phyloP scores from a whole-genome alignment of 2,888 invertebrate genomes.

The Selenia dentaria region DNA sequence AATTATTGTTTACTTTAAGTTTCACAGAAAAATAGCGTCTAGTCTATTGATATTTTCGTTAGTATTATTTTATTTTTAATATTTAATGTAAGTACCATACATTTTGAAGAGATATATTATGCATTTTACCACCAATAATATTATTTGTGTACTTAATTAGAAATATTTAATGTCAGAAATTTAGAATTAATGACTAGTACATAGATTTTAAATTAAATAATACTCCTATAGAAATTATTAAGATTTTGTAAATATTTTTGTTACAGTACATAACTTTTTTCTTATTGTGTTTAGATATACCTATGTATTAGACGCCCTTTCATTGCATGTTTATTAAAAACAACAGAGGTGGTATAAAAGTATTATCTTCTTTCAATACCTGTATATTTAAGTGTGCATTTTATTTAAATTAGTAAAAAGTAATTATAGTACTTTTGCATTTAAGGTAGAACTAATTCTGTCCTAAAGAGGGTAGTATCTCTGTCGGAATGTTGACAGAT shows the following conservation, averaged over 20 bases:
- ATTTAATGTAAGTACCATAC: neutral
- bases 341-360: no score
- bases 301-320: no score
- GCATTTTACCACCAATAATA: slow-evolving; percentile 61
- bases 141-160: slow-evolving; percentile 64
- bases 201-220: neutral
- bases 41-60: slow-evolving; percentile 30
- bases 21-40: slow-evolving; percentile 29
- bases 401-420: neutral
- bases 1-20: slow-evolving; percentile 27
- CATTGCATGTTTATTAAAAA: no score
- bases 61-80: slow-evolving; percentile 10
- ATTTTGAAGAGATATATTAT: slow-evolving; percentile 17
- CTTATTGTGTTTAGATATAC: no score
- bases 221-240: slow-evolving; percentile 8
- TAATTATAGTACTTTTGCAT: slow-evolving; percentile 13
- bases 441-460: slow-evolving; percentile 17
- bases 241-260: slow-evolving; percentile 43
- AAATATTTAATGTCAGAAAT: slow-evolving; percentile 28
- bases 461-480: slow-evolving; percentile 3
- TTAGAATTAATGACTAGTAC: neutral
- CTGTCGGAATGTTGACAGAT: slow-evolving; percentile 2
- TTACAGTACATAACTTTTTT: neutral
- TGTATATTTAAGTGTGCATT: neutral
- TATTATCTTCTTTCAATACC: no score